Base-by-base conservation (phyloP, 2,888 invertebrate genomes). In the Lepeophtheirus nordmannii region DNA sequence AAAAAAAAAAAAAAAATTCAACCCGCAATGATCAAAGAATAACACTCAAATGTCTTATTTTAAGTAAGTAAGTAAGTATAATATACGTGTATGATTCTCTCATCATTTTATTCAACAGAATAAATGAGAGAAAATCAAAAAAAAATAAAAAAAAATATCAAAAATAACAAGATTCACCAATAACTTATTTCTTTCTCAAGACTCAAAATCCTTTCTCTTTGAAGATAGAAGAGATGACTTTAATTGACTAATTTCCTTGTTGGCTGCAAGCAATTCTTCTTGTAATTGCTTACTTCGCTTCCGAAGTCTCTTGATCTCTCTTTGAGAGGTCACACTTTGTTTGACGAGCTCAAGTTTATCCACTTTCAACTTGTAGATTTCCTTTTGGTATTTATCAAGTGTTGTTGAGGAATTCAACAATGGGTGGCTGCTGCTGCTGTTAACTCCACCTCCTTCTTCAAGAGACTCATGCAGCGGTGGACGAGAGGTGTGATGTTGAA, bases 241-340 rank as follows among this genome's bases (percentile, higher is more conserved):
- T 14, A 89, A 79, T 73, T 91, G 83, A 67, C 87, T 78, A 68
- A 94, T 87, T 78, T 96, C 94, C 72, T 89, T 86, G 67, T 87
- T 85, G 14, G 91, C 86, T 9, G 85, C 82, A 8, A 87, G 83
- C 63, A 96, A 78, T 73, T 94, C 93, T 1, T 87, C 83, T 74
- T 91, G 87, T 68, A 94, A 79, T 67, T 84, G 83, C 72, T 91
- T 80, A 76, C 94, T 93, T 73, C 87, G 84, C 74, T 94, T 93
- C 70, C 91, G 84, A 71, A 96, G 78, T 73, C 86, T 84, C 78
- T 93, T 94, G 69, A 96, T 89, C 76, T 96, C 96, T 73, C 87
- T 85, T 77, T 96, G 94, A 79, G 91, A 93, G 71, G 86, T 93
- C 82, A 93, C 91, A 82, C 93, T 94, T 79, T 96, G 93, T 74